A percentile compares a stretch with the other conserved stretches of the same genome.
These are phyloP conservation scores for Podabrus alpinus DNA, from an alignment of 2,888 invertebrate species.

Conservation along the genomic window DNA sequence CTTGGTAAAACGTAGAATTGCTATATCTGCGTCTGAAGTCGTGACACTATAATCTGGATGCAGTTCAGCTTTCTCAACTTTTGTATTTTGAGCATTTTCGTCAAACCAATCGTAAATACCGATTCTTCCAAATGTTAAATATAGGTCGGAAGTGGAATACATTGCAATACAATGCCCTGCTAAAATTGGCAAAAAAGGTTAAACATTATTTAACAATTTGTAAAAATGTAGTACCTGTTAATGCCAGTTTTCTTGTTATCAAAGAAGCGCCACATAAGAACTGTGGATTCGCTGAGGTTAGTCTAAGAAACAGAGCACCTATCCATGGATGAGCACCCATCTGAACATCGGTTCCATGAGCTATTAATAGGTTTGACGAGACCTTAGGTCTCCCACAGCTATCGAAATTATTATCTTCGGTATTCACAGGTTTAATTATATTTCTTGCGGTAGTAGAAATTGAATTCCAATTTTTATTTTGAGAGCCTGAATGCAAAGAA, in stretches of 20 bases:
- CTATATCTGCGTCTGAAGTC: conserved; percentile 62
- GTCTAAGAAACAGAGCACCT: conserved; percentile 47
- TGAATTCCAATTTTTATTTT: too few species aligned
- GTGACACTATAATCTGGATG: conserved; percentile 63
- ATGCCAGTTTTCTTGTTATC: conserved; percentile 47
- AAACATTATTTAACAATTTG: background rate
- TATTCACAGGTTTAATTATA: background rate
- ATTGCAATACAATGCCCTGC: conserved; percentile 48
- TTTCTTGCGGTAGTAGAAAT: background rate
- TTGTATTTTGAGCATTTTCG: conserved; percentile 40
- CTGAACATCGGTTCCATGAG: conserved; percentile 44
- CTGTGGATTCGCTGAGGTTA: conserved; percentile 44
- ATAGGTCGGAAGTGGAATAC: background rate
- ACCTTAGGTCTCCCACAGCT: conserved; percentile 45
- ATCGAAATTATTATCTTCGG: conserved; percentile 22
- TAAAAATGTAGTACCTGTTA: conserved; percentile 45
- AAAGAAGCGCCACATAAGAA: conserved; percentile 52
- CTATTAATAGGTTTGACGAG: conserved; percentile 45
- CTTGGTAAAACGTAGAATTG: conserved; percentile 60
- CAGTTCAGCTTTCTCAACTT: background rate
- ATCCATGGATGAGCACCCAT: conserved; percentile 52
- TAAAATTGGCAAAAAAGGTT: conserved; percentile 32
- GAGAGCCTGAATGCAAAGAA: background rate
- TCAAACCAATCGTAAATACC: conserved; percentile 44
- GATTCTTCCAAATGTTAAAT: conserved; percentile 42